Percentiles rank a stretch among this genome's conserved stretches.
Evolutionary conservation across 2,797 vertebrate species (phyloP).

Genomic region (Leptodactylus fallax): DNA sequence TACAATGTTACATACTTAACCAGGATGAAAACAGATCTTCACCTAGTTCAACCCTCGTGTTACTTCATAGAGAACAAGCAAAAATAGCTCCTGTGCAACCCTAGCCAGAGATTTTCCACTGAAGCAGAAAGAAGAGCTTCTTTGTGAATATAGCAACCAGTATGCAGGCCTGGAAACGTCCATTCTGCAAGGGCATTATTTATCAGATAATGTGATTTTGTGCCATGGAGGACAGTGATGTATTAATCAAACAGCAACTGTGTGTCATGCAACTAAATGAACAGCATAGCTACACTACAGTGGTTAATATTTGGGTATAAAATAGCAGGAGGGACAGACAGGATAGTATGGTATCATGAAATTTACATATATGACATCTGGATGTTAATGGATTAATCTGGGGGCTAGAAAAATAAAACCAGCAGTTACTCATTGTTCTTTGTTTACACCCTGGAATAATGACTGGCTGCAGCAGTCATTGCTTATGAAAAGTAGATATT

Average conservation of each 20-base stretch:
- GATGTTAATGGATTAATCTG: neutral
- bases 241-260: neutral
- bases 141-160: constrained; percentile 23
- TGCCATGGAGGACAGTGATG: neutral
- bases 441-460: neutral
- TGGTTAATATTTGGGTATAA: neutral
- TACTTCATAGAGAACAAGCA: constrained; percentile 49
- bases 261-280: no score
- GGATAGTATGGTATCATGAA: neutral
- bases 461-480: no score
- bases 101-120: constrained; percentile 49
- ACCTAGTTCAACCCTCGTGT: constrained; percentile 54
- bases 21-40: constrained; percentile 60
- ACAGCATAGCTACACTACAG: neutral
- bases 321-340: neutral
- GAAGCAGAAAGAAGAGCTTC: constrained; percentile 40
- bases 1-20: constrained; percentile 60
- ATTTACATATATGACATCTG: neutral
- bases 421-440: neutral
- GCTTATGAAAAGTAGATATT: no score
- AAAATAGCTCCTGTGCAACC: constrained; percentile 53
- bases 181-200: constrained; percentile 31
- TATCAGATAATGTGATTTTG: constrained; percentile 9
- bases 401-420: neutral
- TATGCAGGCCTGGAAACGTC: neutral